These are phyloP conservation scores for Hypomecis atomaria DNA, from an alignment of 2,888 invertebrate species.

Conservation along the genomic window DNA sequence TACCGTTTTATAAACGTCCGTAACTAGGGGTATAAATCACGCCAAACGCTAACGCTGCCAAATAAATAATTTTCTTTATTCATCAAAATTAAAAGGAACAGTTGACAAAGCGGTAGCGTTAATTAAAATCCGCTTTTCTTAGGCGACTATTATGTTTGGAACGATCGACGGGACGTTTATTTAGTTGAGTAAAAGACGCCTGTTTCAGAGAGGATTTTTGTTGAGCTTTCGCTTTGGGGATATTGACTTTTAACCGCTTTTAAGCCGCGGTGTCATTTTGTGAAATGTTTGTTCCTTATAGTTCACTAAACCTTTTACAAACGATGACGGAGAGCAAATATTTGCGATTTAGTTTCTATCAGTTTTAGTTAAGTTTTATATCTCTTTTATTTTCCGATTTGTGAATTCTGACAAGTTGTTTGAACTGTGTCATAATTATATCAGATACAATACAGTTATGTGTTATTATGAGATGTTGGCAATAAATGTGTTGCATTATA, in stretches of 20 bases:
- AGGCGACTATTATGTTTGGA: constrained; percentile 60
- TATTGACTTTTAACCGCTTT: constrained; percentile 24
- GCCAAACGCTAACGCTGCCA: constrained; percentile 74
- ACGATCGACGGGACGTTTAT: constrained; percentile 55
- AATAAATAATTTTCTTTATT: constrained; percentile 84
- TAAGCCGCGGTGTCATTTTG: constrained; percentile 7
- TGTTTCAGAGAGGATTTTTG: constrained; percentile 21
- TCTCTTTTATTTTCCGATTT: too few relatives aligned
- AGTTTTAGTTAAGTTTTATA: too few relatives aligned
- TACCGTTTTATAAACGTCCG: constrained; percentile 26
- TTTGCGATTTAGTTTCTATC: too few relatives aligned
- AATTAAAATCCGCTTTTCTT: constrained; percentile 77
- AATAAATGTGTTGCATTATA: too few relatives aligned
- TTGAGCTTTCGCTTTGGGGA: constrained; percentile 18
- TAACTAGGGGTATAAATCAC: constrained; percentile 72
- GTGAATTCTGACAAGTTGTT: too few relatives aligned
- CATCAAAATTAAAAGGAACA: constrained; percentile 82
- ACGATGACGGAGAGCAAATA: too few relatives aligned
- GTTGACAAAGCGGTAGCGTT: constrained; percentile 79
- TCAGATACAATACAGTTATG: too few relatives aligned
- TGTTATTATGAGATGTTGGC: too few relatives aligned
- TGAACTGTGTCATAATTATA: too few relatives aligned
- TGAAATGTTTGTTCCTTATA: background rate
- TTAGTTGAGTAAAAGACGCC: constrained; percentile 33
- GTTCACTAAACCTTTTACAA: background rate